These are phyloP conservation scores for Cercopithecus mitis DNA, from an alignment of 2,797 vertebrate species.

Conservation along the genomic window DNA sequence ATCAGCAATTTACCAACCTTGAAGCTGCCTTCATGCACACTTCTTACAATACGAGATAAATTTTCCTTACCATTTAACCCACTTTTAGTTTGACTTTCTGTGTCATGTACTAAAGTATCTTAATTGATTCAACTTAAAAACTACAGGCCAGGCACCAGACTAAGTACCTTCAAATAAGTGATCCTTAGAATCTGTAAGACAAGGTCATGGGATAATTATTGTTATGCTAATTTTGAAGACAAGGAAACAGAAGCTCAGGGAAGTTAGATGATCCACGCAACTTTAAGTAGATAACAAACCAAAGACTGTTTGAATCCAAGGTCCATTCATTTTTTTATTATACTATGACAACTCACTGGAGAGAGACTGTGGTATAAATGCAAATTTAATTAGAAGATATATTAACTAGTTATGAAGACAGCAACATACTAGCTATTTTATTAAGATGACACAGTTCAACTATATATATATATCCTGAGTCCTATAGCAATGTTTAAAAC, in stretches of 20 bases:
- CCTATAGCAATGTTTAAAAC: slow-evolving; percentile 28
- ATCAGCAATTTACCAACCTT: neutral
- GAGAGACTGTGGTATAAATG: slow-evolving; percentile 29
- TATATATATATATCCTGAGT: neutral
- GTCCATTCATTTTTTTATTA: slow-evolving; percentile 49
- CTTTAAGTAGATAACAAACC: slow-evolving; percentile 45
- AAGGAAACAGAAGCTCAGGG: slow-evolving; percentile 42
- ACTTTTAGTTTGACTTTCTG: slow-evolving; percentile 25
- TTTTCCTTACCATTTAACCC: slow-evolving; percentile 8
- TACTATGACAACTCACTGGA: slow-evolving; percentile 25
- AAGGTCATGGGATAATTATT: slow-evolving; percentile 55
- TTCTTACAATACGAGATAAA: neutral
- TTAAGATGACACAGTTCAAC: slow-evolving; percentile 60
- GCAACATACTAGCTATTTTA: slow-evolving; percentile 62
- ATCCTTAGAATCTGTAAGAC: slow-evolving; percentile 5
- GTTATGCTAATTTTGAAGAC: slow-evolving; percentile 36
- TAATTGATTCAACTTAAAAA: slow-evolving; percentile 53
- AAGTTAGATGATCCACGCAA: slow-evolving; percentile 27
- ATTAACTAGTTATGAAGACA: slow-evolving; percentile 65
- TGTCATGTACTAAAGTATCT: slow-evolving; percentile 24
- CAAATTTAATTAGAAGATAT: slow-evolving; percentile 69
- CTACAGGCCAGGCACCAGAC: neutral
- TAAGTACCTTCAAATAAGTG: slow-evolving; percentile 44
- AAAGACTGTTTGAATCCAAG: slow-evolving; percentile 24
- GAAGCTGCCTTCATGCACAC: neutral